Conservation (phyloP, 2,113 vertebrate genomes). For the Urocitellus parryii region DNA sequence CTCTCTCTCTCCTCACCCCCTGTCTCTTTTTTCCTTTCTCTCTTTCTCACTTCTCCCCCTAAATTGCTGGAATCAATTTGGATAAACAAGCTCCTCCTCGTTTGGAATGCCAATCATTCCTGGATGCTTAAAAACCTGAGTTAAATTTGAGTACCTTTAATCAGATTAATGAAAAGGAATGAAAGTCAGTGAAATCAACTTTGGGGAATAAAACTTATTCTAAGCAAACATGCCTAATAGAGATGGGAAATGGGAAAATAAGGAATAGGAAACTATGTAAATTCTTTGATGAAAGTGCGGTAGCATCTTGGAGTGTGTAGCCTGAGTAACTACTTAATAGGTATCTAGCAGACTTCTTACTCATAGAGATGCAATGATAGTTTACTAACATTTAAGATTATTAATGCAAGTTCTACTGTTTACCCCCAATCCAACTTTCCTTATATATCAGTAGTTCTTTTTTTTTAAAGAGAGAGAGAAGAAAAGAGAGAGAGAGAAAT, state of each 20-base stretch:
- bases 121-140: not conserved
- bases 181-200: conserved; percentile 6
- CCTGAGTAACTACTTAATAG: not conserved
- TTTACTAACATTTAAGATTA: not conserved
- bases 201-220: not conserved
- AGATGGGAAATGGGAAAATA: not conserved
- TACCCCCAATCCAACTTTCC: not conserved
- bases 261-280: not conserved
- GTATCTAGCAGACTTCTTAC: not conserved
- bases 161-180: not conserved
- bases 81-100: not conserved
- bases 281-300: not conserved
- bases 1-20: accelerated
- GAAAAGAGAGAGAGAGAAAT: no score
- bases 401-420: not conserved
- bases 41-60: accelerated
- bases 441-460: not conserved
- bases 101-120: not conserved
- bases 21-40: not conserved
- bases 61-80: not conserved
- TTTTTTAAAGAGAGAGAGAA: no score
- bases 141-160: conserved; percentile 39
- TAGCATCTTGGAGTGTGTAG: not conserved
- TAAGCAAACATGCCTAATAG: not conserved
- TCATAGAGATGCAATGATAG: not conserved